Conservation (phyloP, 2,797 vertebrate species). For the Aphelocoma californica region DNA sequence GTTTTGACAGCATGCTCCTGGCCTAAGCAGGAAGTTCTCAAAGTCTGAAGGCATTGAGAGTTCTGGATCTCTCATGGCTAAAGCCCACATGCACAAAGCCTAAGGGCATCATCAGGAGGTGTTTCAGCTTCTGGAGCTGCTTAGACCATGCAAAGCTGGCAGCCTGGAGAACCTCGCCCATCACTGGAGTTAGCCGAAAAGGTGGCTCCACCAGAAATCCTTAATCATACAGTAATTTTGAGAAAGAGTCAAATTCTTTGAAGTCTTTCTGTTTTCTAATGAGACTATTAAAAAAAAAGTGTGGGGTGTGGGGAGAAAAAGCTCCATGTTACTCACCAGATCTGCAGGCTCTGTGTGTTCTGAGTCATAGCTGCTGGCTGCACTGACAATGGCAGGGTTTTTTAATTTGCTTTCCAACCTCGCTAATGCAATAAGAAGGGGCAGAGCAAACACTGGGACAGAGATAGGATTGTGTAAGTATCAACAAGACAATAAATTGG, state of each 20-base stretch:
- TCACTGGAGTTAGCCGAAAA: neutral
- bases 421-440: neutral
- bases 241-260: slow-evolving; percentile 5
- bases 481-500: neutral
- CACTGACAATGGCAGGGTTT: neutral
- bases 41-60: neutral
- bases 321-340: neutral
- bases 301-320: neutral
- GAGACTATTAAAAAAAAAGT: neutral
- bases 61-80: neutral
- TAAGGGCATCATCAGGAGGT: neutral
- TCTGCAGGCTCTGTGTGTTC: slow-evolving; percentile 23
- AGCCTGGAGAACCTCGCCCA: neutral
- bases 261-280: slow-evolving; percentile 3
- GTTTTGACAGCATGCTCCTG: slow-evolving; percentile 49
- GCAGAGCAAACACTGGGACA: neutral
- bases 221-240: neutral
- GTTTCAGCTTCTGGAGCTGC: neutral
- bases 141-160: neutral
- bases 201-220: neutral
- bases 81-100: neutral
- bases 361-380: slow-evolving; percentile 53
- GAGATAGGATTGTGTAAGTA: neutral
- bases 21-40: slow-evolving; percentile 31
- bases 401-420: slow-evolving; percentile 26